Percentiles rank a stretch among this genome's conserved stretches.
Evolutionary conservation across 2,797 vertebrate species (phyloP).

Genomic region (Podarcis lilfordi): DNA sequence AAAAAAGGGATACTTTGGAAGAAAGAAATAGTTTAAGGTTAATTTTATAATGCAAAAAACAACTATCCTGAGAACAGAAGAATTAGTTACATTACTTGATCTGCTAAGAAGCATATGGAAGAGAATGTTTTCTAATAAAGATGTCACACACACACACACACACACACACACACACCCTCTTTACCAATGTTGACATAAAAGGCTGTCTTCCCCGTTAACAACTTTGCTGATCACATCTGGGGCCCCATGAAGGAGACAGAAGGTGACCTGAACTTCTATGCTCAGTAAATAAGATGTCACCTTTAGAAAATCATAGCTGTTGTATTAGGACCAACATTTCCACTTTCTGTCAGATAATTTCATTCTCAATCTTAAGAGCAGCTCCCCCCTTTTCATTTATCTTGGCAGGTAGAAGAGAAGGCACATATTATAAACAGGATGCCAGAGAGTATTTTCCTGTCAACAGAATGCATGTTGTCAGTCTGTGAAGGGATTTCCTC

Average conservation of each 20-base stretch:
- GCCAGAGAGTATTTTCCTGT: not conserved
- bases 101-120: constrained; percentile 33
- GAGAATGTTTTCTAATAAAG: constrained; percentile 35
- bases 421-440: constrained; percentile 19
- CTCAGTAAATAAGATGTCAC: constrained; percentile 32
- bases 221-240: not conserved
- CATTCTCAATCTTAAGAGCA: not conserved
- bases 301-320: not conserved
- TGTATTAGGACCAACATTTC: constrained; percentile 2
- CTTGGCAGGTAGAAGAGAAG: constrained; percentile 21
- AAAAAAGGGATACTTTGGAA: not conserved
- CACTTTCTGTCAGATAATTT: constrained; percentile 10
- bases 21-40: not conserved
- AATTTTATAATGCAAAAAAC: constrained; percentile 15
- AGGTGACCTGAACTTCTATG: constrained; percentile 34
- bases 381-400: constrained; percentile 30
- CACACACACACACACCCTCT: not conserved
- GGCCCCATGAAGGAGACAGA: constrained; percentile 4
- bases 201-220: constrained; percentile 8
- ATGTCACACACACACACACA: not conserved
- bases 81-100: not conserved
- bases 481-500: constrained; percentile 1
- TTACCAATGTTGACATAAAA: not conserved
- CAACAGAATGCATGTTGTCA: not conserved
- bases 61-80: not conserved